These are phyloP conservation scores for Dolomedes plantarius DNA, from an alignment of 2,888 invertebrate genomes.

Conservation along the genomic window DNA sequence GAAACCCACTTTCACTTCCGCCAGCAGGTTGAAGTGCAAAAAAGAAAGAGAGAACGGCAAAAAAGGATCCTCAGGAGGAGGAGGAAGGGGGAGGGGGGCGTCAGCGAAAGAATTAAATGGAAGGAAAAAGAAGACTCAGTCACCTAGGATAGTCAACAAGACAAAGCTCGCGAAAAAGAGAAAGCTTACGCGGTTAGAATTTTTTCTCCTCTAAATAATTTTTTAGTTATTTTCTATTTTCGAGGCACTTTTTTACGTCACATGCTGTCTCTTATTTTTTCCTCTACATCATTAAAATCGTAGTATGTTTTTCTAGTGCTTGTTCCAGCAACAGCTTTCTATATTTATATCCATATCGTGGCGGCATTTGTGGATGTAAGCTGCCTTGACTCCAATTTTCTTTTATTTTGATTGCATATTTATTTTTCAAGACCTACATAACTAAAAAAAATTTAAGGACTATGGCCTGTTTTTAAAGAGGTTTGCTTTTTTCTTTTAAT, in stretches of 20 bases:
- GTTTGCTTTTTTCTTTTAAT: too few relatives aligned
- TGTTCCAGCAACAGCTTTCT: not conserved
- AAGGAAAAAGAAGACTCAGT: not conserved
- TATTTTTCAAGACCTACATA: not conserved
- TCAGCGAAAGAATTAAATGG: conserved; percentile 15
- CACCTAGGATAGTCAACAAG: not conserved
- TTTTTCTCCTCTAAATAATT: not conserved
- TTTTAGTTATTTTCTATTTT: conserved; percentile 18
- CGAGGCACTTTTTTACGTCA: conserved; percentile 21
- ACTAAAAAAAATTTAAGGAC: too few relatives aligned
- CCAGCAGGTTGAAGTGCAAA: conserved; percentile 35
- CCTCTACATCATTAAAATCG: not conserved
- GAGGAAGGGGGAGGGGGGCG: not conserved
- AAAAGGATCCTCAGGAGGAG: not conserved
- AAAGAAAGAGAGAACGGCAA: not conserved
- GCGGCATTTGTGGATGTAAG: conserved; percentile 5
- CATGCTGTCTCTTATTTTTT: conserved; percentile 13
- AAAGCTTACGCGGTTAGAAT: not conserved
- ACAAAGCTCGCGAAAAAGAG: not conserved
- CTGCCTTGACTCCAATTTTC: conserved; percentile 37
- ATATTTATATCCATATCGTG: conserved; percentile 4
- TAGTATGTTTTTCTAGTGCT: conserved; percentile 7
- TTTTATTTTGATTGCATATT: not conserved
- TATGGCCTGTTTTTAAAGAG: too few relatives aligned
- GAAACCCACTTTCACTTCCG: conserved; percentile 60